A percentile compares a stretch with the other conserved stretches of the same genome.
phyloP scores from a whole-genome alignment of 2,888 invertebrate genomes.

The Tigriopus californicus region DNA sequence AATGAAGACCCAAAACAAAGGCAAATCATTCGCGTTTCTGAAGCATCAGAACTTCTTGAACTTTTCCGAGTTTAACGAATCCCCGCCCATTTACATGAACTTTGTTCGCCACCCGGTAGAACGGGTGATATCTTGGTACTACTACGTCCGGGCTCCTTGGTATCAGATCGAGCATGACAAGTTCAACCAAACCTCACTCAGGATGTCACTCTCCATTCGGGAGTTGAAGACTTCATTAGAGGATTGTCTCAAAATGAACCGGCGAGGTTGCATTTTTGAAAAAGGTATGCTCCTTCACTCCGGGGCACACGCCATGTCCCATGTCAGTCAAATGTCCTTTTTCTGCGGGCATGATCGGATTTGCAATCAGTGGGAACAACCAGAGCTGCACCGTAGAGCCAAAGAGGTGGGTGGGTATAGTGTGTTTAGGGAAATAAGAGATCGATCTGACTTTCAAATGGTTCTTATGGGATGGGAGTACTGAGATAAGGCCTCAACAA shows the following conservation, averaged over 20 bases:
- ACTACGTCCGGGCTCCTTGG: constrained; percentile 2
- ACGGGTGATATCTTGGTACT: constrained; percentile 9
- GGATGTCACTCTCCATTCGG: not conserved
- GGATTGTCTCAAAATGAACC: not conserved
- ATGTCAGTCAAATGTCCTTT: not conserved
- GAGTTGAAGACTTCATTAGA: not conserved
- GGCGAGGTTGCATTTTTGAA: not conserved
- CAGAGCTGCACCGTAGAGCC: no score
- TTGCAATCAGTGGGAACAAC: no score
- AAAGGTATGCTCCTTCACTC: not conserved
- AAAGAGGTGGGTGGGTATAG: no score
- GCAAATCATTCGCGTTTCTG: not conserved
- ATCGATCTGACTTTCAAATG: no score
- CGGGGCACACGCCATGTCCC: not conserved
- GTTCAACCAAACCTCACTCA: not conserved
- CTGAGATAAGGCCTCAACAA: no score
- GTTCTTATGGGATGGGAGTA: no score
- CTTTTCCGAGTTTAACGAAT: constrained; percentile 1
- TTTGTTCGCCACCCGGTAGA: constrained; percentile 5
- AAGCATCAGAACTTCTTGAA: constrained; percentile 3
- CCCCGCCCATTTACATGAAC: constrained; percentile 6
- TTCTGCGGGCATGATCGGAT: no score
- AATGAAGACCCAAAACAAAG: no score
- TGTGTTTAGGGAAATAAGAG: no score
- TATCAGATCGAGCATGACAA: not conserved